phyloP scores from a whole-genome alignment of 2,797 vertebrate genomes.

The Eulemur albifrons region DNA sequence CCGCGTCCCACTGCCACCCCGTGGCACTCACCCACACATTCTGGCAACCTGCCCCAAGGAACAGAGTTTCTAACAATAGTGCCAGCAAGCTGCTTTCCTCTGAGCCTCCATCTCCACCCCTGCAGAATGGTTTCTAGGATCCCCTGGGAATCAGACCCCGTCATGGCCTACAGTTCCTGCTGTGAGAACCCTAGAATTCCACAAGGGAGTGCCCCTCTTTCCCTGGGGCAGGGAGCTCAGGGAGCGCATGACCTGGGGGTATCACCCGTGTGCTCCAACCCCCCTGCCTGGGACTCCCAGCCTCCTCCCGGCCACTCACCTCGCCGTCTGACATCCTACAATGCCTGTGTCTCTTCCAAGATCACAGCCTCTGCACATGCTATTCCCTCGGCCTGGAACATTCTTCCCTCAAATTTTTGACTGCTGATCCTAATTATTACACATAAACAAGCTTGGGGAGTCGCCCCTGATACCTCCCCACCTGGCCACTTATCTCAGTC shows the following conservation, averaged over 20 bases:
- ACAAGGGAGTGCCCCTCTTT: rapidly evolving
- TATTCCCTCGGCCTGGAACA: not conserved
- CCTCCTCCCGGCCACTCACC: not conserved
- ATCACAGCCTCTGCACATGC: not conserved
- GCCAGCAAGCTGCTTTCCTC: not conserved
- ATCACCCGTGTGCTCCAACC: too few species aligned
- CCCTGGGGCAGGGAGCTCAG: not conserved
- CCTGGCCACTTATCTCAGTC: not conserved
- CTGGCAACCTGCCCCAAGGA: not conserved
- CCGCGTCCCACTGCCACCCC: too few species aligned
- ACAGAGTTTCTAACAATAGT: not conserved
- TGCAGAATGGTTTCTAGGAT: not conserved
- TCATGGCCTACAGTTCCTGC: not conserved
- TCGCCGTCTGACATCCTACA: not conserved
- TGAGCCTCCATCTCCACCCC: not conserved
- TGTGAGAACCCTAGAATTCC: not conserved
- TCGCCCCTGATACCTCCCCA: not conserved
- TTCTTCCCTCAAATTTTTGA: not conserved
- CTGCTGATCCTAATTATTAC: not conserved
- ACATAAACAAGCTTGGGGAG: not conserved
- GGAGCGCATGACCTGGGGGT: not conserved
- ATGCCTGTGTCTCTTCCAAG: not conserved
- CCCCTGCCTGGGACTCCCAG: not conserved
- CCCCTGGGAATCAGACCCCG: not conserved
- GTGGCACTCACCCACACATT: not conserved